Percentiles rank a stretch among this genome's conserved stretches.
These are phyloP conservation scores for Scelioninae gen. 2 DNA, from an alignment of 2,888 invertebrate genomes.

Conservation along the genomic window DNA sequence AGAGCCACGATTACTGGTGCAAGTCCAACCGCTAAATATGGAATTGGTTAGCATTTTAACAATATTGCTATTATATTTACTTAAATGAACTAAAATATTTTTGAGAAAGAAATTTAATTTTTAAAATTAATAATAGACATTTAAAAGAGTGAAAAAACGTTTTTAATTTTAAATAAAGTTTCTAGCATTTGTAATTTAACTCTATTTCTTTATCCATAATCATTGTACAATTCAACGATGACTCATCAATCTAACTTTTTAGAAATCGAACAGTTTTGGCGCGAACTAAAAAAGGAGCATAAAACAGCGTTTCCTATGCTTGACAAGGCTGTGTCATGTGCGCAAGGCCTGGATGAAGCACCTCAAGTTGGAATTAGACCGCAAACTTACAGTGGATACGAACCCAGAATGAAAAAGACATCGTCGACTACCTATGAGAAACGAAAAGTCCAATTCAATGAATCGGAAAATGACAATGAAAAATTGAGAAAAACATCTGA, in stretches of 20 bases:
- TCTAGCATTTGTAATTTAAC: too few species aligned
- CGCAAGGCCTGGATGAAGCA: conserved; percentile 83
- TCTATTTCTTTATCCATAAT: background rate
- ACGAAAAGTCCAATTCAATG: conserved; percentile 68
- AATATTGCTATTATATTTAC: background rate
- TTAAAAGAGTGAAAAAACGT: too few species aligned
- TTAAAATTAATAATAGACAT: too few species aligned
- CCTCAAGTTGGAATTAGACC: conserved; percentile 77
- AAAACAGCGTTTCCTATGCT: conserved; percentile 80
- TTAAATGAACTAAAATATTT: too few species aligned
- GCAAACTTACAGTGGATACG: conserved; percentile 80
- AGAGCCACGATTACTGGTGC: conserved; percentile 93
- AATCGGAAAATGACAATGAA: conserved; percentile 46
- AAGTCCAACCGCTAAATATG: conserved; percentile 81
- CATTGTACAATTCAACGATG: too few species aligned
- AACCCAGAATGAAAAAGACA: conserved; percentile 64
- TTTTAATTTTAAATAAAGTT: too few species aligned
- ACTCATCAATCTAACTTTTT: background rate
- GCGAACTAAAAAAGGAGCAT: conserved; percentile 80
- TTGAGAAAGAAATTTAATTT: too few species aligned
- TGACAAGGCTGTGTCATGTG: conserved; percentile 88
- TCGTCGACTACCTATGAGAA: conserved; percentile 55
- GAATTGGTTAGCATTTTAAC: conserved; percentile 71
- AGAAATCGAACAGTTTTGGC: conserved; percentile 86
- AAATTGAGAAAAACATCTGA: conserved; percentile 25